These are phyloP conservation scores for Pomacea canaliculata DNA, from an alignment of 2,888 invertebrate genomes.

Conservation along the genomic window DNA sequence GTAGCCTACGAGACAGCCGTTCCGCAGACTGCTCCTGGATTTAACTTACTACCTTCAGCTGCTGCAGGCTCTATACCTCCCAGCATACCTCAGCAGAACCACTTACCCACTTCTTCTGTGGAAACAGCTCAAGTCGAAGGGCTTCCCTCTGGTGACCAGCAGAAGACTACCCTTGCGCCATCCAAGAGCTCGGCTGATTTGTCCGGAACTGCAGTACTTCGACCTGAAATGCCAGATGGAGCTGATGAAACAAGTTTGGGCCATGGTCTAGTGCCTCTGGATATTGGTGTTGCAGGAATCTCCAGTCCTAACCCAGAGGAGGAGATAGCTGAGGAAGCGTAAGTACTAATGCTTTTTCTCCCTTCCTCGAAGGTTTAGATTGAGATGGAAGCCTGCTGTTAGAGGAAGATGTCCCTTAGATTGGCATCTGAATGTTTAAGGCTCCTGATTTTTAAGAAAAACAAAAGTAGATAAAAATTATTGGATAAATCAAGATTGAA, in stretches of 20 bases:
- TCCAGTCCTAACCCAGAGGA: constrained; percentile 6
- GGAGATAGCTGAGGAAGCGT: constrained; percentile 24
- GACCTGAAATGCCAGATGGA: background rate
- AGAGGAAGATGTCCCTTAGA: too few relatives aligned
- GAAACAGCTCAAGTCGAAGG: background rate
- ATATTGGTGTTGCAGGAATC: constrained; percentile 21
- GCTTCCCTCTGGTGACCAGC: background rate
- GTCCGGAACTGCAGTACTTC: background rate
- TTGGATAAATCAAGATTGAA: too few relatives aligned
- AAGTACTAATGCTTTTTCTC: background rate
- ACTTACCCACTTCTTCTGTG: background rate
- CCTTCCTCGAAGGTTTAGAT: too few relatives aligned
- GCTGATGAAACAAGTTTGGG: background rate
- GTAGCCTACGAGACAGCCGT: constrained; percentile 7
- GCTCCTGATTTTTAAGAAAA: too few relatives aligned
- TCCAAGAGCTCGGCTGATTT: background rate
- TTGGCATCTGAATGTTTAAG: too few relatives aligned
- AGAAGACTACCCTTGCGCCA: background rate
- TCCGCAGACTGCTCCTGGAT: constrained; percentile 7
- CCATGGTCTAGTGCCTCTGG: constrained; percentile 15
- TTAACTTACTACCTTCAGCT: background rate
- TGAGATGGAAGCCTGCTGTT: too few relatives aligned
- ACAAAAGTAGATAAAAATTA: too few relatives aligned
- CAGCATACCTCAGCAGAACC: background rate
- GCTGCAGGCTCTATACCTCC: background rate